A percentile compares a stretch with the other conserved stretches of the same genome.
phyloP scores from a whole-genome alignment of 2,113 vertebrate genomes.

The Trichechus manatus region DNA sequence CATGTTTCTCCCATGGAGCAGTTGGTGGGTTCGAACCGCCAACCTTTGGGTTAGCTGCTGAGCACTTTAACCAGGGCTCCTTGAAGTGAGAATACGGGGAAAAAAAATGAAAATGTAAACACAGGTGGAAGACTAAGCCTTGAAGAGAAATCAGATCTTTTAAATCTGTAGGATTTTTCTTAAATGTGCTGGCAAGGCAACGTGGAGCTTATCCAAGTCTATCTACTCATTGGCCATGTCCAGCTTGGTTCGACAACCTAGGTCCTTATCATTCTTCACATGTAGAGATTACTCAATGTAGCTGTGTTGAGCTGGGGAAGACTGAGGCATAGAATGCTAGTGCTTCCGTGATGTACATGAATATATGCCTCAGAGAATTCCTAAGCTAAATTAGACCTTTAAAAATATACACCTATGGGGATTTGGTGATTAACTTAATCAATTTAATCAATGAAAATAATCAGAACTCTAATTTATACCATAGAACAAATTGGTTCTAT shows the following conservation, averaged over 20 bases:
- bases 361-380: background rate
- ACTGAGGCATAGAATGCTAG: background rate
- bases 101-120: background rate
- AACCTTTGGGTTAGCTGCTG: no score
- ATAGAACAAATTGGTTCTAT: constrained; percentile 66
- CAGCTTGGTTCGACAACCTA: background rate
- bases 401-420: constrained; percentile 32
- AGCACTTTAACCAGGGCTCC: no score
- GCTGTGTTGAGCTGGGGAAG: background rate
- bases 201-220: background rate
- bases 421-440: constrained; percentile 64
- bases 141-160: background rate
- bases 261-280: background rate
- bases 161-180: background rate
- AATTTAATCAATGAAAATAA: constrained; percentile 71
- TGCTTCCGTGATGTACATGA: background rate
- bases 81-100: background rate
- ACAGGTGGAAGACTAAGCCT: background rate
- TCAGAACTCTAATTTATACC: constrained; percentile 66
- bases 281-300: background rate
- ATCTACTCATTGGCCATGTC: no score
- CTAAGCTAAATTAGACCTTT: constrained; percentile 46
- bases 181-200: background rate
- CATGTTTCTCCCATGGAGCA: no score
- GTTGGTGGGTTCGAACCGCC: no score